Evolutionary conservation across 2,888 invertebrate genomes (phyloP).

Genomic region (Nudaria mundana): DNA sequence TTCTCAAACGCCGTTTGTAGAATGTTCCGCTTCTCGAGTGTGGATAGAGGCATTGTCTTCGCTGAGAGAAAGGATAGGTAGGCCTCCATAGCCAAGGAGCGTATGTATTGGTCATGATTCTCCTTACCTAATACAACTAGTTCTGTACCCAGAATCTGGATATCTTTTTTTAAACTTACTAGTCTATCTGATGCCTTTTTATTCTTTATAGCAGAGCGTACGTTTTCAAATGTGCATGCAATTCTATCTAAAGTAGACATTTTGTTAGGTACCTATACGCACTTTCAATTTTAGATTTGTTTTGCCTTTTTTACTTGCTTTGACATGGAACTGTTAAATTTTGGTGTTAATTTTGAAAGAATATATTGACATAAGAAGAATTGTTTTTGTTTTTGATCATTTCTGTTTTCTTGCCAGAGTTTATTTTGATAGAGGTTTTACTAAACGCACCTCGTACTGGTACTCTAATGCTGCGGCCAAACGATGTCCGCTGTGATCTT

Average conservation of each 20-base stretch:
- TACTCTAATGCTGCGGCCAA: too few species aligned
- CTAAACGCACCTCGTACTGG: too few species aligned
- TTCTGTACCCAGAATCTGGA: slow-evolving; percentile 55
- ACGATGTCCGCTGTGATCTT: too few species aligned
- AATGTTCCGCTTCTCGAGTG: slow-evolving; percentile 58
- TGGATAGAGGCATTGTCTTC: slow-evolving; percentile 59
- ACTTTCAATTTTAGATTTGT: too few species aligned
- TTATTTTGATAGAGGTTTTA: too few species aligned
- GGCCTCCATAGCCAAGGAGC: slow-evolving; percentile 69
- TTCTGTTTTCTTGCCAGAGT: too few species aligned
- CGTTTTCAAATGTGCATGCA: slow-evolving; percentile 54
- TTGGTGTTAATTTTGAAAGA: slow-evolving; percentile 5
- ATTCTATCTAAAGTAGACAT: slow-evolving; percentile 59
- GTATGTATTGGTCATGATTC: slow-evolving; percentile 55
- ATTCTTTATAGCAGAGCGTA: slow-evolving; percentile 53
- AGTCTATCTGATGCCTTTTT: slow-evolving; percentile 55
- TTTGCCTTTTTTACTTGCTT: not conserved
- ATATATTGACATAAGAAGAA: too few species aligned
- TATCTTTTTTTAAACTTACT: slow-evolving; percentile 55
- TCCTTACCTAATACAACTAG: slow-evolving; percentile 59
- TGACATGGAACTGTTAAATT: not conserved
- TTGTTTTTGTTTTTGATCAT: too few species aligned
- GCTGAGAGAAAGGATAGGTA: slow-evolving; percentile 62
- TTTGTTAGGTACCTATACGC: not conserved
- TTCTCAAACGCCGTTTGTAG: slow-evolving; percentile 59